Base-by-base conservation (phyloP, 2,113 vertebrate genomes). In the Lagopus leucura region DNA sequence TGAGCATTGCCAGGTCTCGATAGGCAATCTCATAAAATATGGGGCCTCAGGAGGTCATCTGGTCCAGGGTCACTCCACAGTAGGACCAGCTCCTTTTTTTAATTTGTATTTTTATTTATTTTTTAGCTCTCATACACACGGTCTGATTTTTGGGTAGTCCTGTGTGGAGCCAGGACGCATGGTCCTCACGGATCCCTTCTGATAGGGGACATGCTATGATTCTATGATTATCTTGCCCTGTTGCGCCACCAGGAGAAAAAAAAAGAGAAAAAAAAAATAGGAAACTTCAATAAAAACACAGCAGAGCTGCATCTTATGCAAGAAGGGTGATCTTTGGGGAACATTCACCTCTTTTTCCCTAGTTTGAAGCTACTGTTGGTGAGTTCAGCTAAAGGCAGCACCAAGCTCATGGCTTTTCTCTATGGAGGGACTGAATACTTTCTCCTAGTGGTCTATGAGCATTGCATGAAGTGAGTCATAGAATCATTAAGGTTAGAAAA, bases 11-110 rank as follows among this genome's bases (percentile, higher is more conserved):
- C 78, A 87, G 72, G 43, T 72, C 71, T 11, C 4, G 2, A 50
- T 58, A 54, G 65, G 36, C 80, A 90, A 71, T 90, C 73, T 84
- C 73, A 58, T 84, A 84, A 90, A 84, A 65, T 58, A 90, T 78
- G 73, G 73, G 80, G 73, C 88, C 65, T 83, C 73, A 71, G 58
- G 57, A 90, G 73, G 80, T 83, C 80, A 77, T 14, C 73, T 50
- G 32, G 48, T 83, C 50, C 73, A 65, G 65, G 42, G 48, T 25
- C 4, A 3, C 48, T 71, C 73, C 30, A 27, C 11, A 1, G 30
- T 42, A 64, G 72, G 34, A 64, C 32, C 57, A 50, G 55, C 24
- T 71, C 73, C 48, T 77, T 82, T 69, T 52, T 52, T 28, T 52
- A 13, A 60, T 38, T 50, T 66, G 43, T n/a, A 24, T n/a, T 43